Percentiles rank a stretch among this genome's conserved stretches.
Evolutionary conservation across 2,888 invertebrate species (phyloP).

Genomic region (Oxycera nigricornis): DNA sequence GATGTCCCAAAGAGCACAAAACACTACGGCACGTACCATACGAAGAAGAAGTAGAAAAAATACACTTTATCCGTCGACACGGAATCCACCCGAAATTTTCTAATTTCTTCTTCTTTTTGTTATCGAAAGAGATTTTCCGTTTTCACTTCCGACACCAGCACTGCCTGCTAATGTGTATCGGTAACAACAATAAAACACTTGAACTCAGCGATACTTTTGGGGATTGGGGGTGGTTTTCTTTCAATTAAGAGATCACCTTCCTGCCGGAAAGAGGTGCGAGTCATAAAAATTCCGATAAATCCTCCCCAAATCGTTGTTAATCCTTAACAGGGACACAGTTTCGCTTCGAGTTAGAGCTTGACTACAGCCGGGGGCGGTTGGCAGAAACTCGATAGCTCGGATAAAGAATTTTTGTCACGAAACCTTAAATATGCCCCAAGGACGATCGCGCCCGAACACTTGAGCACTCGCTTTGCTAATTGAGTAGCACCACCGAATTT

Average conservation of each 20-base stretch:
- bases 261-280: neutral
- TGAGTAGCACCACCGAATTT: no score
- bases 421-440: neutral
- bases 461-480: neutral
- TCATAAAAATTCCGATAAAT: constrained; percentile 21
- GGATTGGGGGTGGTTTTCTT: constrained; percentile 1
- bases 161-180: neutral
- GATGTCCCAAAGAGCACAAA: neutral
- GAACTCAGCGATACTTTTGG: neutral
- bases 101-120: constrained; percentile 2
- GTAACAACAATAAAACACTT: constrained; percentile 17
- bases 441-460: neutral
- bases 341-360: neutral
- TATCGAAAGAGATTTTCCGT: neutral
- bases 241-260: constrained; percentile 14
- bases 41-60: neutral
- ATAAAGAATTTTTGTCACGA: neutral
- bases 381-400: neutral
- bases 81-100: constrained; percentile 20
- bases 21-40: constrained; percentile 23
- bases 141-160: neutral
- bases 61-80: constrained; percentile 28
- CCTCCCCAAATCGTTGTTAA: constrained; percentile 14
- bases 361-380: neutral
- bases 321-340: constrained; percentile 15